Base-by-base conservation (phyloP, 1,140 invertebrate species). In the Diploscapter pachys region DNA sequence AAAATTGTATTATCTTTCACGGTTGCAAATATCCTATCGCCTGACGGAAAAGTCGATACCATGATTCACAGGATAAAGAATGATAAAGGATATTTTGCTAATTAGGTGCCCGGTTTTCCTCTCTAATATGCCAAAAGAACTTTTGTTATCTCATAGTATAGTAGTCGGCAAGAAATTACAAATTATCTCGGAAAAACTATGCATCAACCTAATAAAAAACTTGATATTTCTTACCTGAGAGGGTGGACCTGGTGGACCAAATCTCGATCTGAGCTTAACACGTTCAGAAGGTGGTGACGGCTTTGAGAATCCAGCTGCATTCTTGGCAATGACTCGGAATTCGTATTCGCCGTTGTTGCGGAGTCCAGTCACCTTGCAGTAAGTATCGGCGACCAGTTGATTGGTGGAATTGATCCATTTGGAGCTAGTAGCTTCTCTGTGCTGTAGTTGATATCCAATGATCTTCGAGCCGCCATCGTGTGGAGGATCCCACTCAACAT, bases 381-480 rank as follows among this genome's bases (percentile, higher is more conserved):
- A 64, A 11, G 57, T 73, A 11, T 71, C 55, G 57, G 89, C 90
- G 2, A 92, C 89, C 3, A 93, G 93, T 76, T 93, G 91, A 79
- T 91, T 93, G 84, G 92, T 97, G 57, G 85, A 86, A 11, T 80
- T 80, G n/a, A 83, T 81, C 87, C 86, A 87, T 75, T 82, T 82
- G 59, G 86, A 80, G 48, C 87, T 87, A 49, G 75, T 83, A 6
- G 83, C 80, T 69, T 89, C 87, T 75, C 88, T 86, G 78, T 87
- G 86, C 79, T 90, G 88, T 8, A 90, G 81, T 64, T 92, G 91
- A 87, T 98, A 98, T 0, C 95, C 88, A 68, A 85, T 93, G 79
- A 98, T 95, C 72, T 94, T 92, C 2, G 94, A 92, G 13, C 96
- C 96, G 71, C 96, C 96, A 87, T 99, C 96, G 71, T 90, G 86